These are phyloP conservation scores for Stegophylla sp. DNA, from an alignment of 2,888 invertebrate species.

Conservation along the genomic window DNA sequence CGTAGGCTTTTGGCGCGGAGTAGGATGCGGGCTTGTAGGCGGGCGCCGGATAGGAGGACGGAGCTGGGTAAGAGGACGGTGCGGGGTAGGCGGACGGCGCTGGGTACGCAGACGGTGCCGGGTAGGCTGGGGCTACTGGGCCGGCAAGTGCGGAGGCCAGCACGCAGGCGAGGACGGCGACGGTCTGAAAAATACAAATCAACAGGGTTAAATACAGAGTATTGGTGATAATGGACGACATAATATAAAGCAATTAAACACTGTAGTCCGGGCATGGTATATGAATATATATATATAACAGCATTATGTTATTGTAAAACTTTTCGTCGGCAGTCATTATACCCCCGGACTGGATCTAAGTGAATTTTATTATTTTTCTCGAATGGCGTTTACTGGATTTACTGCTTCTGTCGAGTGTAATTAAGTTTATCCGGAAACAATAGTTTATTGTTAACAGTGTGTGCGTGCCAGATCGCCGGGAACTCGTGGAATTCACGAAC, in stretches of 20 bases:
- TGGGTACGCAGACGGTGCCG: constrained; percentile 50
- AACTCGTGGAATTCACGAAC: neutral
- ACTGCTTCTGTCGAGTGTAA: neutral
- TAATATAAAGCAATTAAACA: too few species aligned
- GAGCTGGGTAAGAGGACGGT: constrained; percentile 31
- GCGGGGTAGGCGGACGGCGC: constrained; percentile 41
- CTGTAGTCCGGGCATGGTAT: neutral
- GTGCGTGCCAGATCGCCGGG: neutral
- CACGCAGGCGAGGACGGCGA: constrained; percentile 49
- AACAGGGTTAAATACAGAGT: too few species aligned
- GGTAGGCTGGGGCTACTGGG: constrained; percentile 53
- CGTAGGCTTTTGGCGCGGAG: constrained; percentile 50
- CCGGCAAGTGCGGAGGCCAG: constrained; percentile 50
- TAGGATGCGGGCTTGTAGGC: constrained; percentile 54
- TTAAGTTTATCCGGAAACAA: neutral
- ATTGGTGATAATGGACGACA: too few species aligned
- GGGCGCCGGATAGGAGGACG: constrained; percentile 53
- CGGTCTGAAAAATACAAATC: neutral
- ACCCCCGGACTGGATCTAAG: too few species aligned
- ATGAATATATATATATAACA: neutral
- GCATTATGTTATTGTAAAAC: too few species aligned
- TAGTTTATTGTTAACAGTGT: neutral
- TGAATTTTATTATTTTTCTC: too few species aligned
- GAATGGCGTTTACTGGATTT: neutral
- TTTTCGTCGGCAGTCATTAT: neutral